phyloP scores from a whole-genome alignment of 2,113 vertebrate species.

The Silurus glanis region DNA sequence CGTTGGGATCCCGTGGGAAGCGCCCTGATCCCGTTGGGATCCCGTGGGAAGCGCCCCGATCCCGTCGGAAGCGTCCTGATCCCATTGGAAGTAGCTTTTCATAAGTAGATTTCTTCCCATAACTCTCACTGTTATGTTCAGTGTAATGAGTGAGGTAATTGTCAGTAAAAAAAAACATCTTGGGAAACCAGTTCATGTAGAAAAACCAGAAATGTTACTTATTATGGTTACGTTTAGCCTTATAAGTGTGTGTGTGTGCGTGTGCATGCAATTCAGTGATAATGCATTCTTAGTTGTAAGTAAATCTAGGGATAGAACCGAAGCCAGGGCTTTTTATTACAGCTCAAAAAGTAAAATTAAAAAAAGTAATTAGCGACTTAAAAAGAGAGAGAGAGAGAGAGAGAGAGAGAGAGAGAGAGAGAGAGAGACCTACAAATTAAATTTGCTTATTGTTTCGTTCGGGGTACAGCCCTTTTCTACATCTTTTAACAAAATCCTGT shows the following conservation, averaged over 20 bases:
- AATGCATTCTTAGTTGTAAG: not conserved
- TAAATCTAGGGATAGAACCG: not conserved
- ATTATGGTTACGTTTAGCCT: not conserved
- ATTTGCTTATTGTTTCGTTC: too few species aligned
- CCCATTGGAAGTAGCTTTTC: not conserved
- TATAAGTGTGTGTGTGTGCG: not conserved
- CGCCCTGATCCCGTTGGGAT: too few species aligned
- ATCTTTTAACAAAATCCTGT: too few species aligned
- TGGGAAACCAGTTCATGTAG: slow-evolving; percentile 75
- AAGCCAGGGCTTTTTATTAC: not conserved
- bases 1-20: too few species aligned
- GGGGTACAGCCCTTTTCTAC: too few species aligned
- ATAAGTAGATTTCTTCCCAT: not conserved
- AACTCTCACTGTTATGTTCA: not conserved
- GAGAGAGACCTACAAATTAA: too few species aligned
- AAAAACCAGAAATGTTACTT: slow-evolving; percentile 65
- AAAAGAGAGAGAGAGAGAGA: not conserved
- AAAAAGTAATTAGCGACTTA: too few species aligned
- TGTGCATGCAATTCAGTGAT: too few species aligned
- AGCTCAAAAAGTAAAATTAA: not conserved
- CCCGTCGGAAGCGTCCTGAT: not conserved
- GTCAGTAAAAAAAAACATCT: slow-evolving; percentile 41
- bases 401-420: not conserved
- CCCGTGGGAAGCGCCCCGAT: not conserved
- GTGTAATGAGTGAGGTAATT: not conserved